Evolutionary conservation across 2,888 invertebrate species (phyloP).

Genomic region (Liodrosophila aerea): DNA sequence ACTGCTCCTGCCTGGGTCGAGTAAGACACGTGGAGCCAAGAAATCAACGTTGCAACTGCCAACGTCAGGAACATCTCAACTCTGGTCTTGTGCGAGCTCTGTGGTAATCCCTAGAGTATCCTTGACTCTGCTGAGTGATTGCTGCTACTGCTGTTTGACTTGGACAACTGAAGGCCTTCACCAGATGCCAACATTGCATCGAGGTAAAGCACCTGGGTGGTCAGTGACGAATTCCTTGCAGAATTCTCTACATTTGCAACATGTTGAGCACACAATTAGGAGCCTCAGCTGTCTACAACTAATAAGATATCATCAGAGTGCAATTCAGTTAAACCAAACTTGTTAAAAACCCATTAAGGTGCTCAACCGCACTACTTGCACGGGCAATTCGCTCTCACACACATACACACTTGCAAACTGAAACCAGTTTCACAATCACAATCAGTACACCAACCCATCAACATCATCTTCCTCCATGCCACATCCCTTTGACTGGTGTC

Average conservation of each 20-base stretch:
- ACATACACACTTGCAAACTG: background rate
- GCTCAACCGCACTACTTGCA: constrained; percentile 1
- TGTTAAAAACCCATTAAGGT: constrained; percentile 49
- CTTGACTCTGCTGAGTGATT: background rate
- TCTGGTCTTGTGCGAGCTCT: constrained; percentile 1
- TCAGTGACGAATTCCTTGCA: constrained; percentile 20
- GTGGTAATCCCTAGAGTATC: constrained; percentile 17
- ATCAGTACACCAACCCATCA: constrained; percentile 6
- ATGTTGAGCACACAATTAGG: constrained; percentile 44
- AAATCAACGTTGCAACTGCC: constrained; percentile 4
- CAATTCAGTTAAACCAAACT: constrained; percentile 35
- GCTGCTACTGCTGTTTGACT: constrained; percentile 4
- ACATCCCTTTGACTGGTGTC: too few species aligned
- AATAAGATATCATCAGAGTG: constrained; percentile 50
- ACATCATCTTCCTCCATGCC: constrained; percentile 13
- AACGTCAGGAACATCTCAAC: background rate
- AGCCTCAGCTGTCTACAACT: constrained; percentile 22
- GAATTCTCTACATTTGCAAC: constrained; percentile 21
- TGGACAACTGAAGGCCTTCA: constrained; percentile 13
- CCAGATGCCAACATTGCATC: constrained; percentile 9
- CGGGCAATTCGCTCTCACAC: background rate
- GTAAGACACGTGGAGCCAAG: constrained; percentile 16
- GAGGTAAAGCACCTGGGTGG: constrained; percentile 38
- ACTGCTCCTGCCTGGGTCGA: constrained; percentile 12
- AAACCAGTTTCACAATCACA: constrained; percentile 40